Evolutionary conservation across 2,888 invertebrate genomes (phyloP).

Genomic region (Rhagonycha lutea): DNA sequence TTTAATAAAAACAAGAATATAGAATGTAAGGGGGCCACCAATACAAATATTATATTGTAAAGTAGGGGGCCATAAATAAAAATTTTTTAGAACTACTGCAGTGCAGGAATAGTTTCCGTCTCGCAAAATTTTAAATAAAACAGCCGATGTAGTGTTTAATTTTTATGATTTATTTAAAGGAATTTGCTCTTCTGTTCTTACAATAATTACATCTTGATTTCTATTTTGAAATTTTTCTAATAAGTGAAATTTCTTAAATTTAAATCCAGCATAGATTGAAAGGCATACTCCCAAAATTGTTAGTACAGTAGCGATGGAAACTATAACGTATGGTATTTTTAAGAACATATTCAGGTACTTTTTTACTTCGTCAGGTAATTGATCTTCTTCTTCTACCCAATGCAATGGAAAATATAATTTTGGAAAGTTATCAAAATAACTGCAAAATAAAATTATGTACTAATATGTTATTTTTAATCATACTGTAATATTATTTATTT

Average conservation of each 20-base stretch:
- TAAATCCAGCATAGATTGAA: neutral
- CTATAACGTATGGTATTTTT: neutral
- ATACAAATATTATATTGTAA: too few species aligned
- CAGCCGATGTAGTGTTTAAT: too few species aligned
- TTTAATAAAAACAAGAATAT: too few species aligned
- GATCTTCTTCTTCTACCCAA: neutral
- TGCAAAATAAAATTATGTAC: neutral
- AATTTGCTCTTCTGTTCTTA: too few species aligned
- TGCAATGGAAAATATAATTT: neutral
- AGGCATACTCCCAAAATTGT: neutral
- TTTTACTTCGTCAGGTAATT: neutral
- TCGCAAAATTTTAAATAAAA: too few species aligned
- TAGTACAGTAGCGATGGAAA: neutral
- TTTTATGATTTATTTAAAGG: too few species aligned
- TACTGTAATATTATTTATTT: neutral
- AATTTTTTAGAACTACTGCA: too few species aligned
- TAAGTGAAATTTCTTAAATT: neutral
- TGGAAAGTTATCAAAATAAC: neutral
- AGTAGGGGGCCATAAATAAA: too few species aligned
- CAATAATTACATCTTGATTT: neutral
- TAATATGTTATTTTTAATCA: neutral
- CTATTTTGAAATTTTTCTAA: neutral
- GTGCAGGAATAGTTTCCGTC: too few species aligned
- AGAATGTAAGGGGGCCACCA: too few species aligned
- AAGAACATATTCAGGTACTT: neutral